Evolutionary conservation across 1,140 invertebrate genomes (phyloP), one percentile per base, ranked within the genome.

Genomic region (Prorops nasuta): DNA sequence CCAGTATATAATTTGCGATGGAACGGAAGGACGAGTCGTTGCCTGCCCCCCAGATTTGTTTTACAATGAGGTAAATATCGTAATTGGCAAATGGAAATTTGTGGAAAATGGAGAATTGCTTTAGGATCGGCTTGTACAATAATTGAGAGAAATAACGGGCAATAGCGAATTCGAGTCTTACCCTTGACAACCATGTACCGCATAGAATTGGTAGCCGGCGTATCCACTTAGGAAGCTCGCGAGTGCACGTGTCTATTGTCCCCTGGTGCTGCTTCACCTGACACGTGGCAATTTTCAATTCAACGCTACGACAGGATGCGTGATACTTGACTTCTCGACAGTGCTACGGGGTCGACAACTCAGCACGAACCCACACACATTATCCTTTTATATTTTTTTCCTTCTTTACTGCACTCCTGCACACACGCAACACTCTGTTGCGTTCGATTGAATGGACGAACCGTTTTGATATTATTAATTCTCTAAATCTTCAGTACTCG

Each of bases 221-320:
- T 61, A 60, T 61, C 44, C 35, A 39, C 54, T 66, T 66, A 60
- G 53, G 31, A 44, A 24, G 17, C 43, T 48, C 14, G 24, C 12
- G 21, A 31, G 31, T 36, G 52, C 66, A 71, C 70, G 67, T 72
- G 69, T 39, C 49, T 35, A 63, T 67, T 66, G 56, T 63, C 44
- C 56, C 41, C 40, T 12, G 44, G 51, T 62, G 45, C n/a, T n/a
- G n/a, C 68, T 71, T 71, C 67, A 74, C 67, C 66, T 73, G 71
- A 55, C 71, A 74, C 71, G 70, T 75, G 72, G 47, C 69, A 51
- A 63, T 65, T 66, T 71, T 64, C 60, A 58, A 58, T 65, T 60
- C 54, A 35, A 44, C 51, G 39, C 38, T 41, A 16, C n/a, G 19
- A 28, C 20, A 44, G 9, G 31, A 40, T 28, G 16, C 15, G 41